These are phyloP conservation scores for Carassius gibelio DNA, from an alignment of 2,113 vertebrate species.

Conservation along the genomic window DNA sequence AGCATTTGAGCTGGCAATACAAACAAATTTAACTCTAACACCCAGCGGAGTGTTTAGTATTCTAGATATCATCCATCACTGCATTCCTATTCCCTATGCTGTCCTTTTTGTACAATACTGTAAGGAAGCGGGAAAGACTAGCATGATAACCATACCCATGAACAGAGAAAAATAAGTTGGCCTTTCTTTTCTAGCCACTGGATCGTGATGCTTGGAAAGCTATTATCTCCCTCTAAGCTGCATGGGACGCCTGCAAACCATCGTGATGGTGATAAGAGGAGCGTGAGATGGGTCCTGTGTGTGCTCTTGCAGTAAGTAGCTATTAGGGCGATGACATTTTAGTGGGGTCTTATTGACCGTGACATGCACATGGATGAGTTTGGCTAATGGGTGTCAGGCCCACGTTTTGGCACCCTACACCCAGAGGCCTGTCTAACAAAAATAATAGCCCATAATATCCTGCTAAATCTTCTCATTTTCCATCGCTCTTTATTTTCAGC, in stretches of 20 bases:
- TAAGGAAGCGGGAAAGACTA: constrained; percentile 50
- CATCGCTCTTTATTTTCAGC: not conserved
- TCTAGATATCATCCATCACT: constrained; percentile 71
- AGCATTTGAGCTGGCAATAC: constrained; percentile 71
- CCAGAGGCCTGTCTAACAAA: constrained; percentile 6
- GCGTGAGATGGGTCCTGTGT: constrained; percentile 43
- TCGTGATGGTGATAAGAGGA: constrained; percentile 37
- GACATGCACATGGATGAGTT: constrained; percentile 34
- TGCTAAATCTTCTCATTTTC: not conserved
- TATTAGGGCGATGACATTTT: constrained; percentile 43
- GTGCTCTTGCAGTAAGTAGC: constrained; percentile 28
- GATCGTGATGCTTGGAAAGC: too few species aligned
- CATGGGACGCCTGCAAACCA: constrained; percentile 24
- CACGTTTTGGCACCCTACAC: constrained; percentile 30
- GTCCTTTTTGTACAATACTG: constrained; percentile 60
- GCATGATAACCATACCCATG: constrained; percentile 46
- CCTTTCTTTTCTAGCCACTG: too few species aligned
- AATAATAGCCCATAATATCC: constrained; percentile 13
- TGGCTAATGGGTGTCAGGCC: constrained; percentile 35
- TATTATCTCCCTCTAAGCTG: too few species aligned
- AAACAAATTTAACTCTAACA: constrained; percentile 74
- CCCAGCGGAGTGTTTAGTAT: constrained; percentile 76
- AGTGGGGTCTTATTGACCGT: constrained; percentile 43
- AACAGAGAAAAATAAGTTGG: constrained; percentile 20
- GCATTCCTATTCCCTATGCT: constrained; percentile 68